A percentile compares a stretch with the other conserved stretches of the same genome.
These are phyloP conservation scores for Prosopocoilus inquinatus DNA, from an alignment of 2,888 invertebrate species.

Conservation along the genomic window DNA sequence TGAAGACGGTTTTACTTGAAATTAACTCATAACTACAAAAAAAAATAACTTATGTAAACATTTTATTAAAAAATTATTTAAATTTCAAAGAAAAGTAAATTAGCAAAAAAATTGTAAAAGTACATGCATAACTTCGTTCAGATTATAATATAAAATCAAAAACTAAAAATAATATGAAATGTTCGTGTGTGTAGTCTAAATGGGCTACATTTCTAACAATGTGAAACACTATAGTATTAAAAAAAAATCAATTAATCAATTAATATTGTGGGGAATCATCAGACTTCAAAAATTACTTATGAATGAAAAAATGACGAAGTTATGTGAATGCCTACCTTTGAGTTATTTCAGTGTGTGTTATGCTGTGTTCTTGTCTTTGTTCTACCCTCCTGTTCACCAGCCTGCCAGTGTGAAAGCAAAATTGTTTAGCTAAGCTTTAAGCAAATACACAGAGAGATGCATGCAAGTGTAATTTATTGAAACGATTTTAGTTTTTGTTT, in stretches of 20 bases:
- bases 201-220: not conserved
- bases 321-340: slow-evolving; percentile 54
- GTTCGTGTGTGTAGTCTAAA: not conserved
- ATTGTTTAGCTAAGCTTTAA: slow-evolving; percentile 22
- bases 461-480: no score
- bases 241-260: no score
- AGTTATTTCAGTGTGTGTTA: slow-evolving; percentile 66
- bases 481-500: no score
- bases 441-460: slow-evolving; percentile 2
- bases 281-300: no score
- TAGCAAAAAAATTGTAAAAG: no score
- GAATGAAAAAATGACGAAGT: no score
- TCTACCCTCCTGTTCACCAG: slow-evolving; percentile 68
- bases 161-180: slow-evolving; percentile 1
- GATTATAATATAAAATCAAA: not conserved
- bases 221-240: not conserved
- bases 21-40: not conserved
- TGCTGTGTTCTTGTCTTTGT: slow-evolving; percentile 66
- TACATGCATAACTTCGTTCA: no score
- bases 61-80: not conserved
- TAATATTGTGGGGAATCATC: not conserved
- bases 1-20: slow-evolving; percentile 11
- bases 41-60: slow-evolving; percentile 1
- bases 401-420: slow-evolving; percentile 48
- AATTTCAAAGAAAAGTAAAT: not conserved